A percentile compares a stretch with the other conserved stretches of the same genome.
phyloP scores from a whole-genome alignment of 2,888 invertebrate genomes.

The Seira musarum region DNA sequence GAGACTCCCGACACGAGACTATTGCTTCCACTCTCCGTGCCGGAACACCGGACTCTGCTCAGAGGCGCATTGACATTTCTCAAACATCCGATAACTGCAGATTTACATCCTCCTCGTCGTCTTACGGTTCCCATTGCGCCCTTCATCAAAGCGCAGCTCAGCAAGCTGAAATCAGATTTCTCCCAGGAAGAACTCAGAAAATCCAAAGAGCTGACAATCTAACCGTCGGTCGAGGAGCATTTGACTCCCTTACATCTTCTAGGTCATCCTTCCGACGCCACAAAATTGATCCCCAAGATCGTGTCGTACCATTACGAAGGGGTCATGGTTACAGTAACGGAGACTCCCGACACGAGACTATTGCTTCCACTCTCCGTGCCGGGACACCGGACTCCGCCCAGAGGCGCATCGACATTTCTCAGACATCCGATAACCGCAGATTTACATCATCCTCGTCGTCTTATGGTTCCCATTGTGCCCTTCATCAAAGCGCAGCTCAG shows the following conservation, averaged over 20 bases:
- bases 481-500: conserved; percentile 26
- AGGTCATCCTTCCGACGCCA: conserved; percentile 71
- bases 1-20: no score
- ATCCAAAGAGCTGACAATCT: conserved; percentile 80
- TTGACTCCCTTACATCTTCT: conserved; percentile 82
- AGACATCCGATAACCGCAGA: no score
- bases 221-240: conserved; percentile 77
- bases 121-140: conserved; percentile 45
- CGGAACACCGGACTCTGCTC: no score
- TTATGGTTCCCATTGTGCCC: conserved; percentile 42
- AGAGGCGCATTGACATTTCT: no score
- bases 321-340: no score
- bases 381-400: no score
- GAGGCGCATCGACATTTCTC: no score
- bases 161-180: conserved; percentile 28
- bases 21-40: no score
- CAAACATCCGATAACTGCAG: no score
- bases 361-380: no score
- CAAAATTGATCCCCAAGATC: conserved; percentile 63
- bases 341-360: no score
- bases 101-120: conserved; percentile 38
- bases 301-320: conserved; percentile 72
- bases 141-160: conserved; percentile 28
- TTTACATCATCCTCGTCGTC: conserved; percentile 39
- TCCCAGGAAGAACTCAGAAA: conserved; percentile 75